Conservation (phyloP, 1,140 invertebrate genomes). For the silkworm (Bombyx mori) region DNA sequence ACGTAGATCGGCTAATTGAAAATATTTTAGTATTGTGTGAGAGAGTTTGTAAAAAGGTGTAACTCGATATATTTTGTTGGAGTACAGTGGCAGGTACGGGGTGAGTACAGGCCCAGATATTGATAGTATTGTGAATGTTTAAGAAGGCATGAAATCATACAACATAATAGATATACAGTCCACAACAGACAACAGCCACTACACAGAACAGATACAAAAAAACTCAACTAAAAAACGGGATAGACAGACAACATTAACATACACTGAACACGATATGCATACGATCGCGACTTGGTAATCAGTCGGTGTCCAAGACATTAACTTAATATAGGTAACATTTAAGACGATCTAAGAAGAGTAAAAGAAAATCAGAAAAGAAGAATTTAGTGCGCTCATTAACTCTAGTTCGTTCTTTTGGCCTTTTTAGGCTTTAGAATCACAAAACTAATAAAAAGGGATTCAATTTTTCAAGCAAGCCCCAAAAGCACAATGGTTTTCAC, state of each 20-base stretch:
- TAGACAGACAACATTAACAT: slow-evolving; percentile 38
- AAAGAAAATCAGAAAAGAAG: slow-evolving; percentile 14
- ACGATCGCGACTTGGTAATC: slow-evolving; percentile 16
- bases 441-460: slow-evolving; percentile 34
- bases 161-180: slow-evolving; percentile 67
- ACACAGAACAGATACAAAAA: slow-evolving; percentile 67
- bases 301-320: slow-evolving; percentile 19
- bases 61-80: slow-evolving; percentile 65
- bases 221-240: slow-evolving; percentile 55
- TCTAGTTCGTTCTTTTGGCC: too few species aligned
- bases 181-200: slow-evolving; percentile 71
- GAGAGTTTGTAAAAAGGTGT: slow-evolving; percentile 60
- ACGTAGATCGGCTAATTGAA: slow-evolving; percentile 11
- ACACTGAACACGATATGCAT: slow-evolving; percentile 27
- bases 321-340: not conserved
- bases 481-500: slow-evolving; percentile 54
- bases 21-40: slow-evolving; percentile 55
- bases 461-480: slow-evolving; percentile 59
- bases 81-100: slow-evolving; percentile 62
- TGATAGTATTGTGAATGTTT: slow-evolving; percentile 69
- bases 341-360: not conserved
- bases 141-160: slow-evolving; percentile 68
- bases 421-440: too few species aligned
- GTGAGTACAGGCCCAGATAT: slow-evolving; percentile 62
- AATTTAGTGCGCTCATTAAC: not conserved